Evolutionary conservation across 1,140 invertebrate genomes (phyloP).

Genomic region (Centruroides vittatus): DNA sequence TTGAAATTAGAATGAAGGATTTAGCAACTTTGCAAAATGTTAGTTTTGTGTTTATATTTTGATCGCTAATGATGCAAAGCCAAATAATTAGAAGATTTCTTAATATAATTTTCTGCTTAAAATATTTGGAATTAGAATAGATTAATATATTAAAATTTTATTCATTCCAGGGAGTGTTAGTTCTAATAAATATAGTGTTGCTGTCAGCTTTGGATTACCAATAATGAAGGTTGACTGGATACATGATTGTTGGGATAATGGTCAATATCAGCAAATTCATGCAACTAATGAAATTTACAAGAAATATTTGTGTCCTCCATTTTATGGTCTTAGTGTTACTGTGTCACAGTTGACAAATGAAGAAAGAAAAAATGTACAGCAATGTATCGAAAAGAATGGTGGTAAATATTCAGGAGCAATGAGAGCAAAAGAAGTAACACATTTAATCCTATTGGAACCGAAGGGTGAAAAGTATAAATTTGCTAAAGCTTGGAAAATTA

Average conservation of each 20-base stretch:
- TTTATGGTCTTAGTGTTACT: constrained; percentile 60
- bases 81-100: too few species aligned
- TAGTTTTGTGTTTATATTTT: too few species aligned
- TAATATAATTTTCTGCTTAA: too few species aligned
- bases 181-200: constrained; percentile 39
- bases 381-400: constrained; percentile 54
- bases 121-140: too few species aligned
- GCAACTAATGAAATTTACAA: constrained; percentile 48
- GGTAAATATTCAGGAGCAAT: constrained; percentile 36
- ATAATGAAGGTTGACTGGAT: constrained; percentile 69
- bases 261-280: constrained; percentile 39
- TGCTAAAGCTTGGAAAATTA: constrained; percentile 55
- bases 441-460: constrained; percentile 37
- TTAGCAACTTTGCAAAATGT: too few species aligned
- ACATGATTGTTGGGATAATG: constrained; percentile 53
- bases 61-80: too few species aligned
- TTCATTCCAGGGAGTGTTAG: constrained; percentile 26
- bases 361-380: constrained; percentile 52
- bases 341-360: constrained; percentile 52
- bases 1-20: too few species aligned
- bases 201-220: constrained; percentile 48
- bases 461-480: constrained; percentile 66
- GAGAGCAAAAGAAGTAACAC: constrained; percentile 36
- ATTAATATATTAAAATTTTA: neutral
- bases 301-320: constrained; percentile 53